Conservation (phyloP, 2,888 invertebrate genomes). For the Eulithis testata region DNA sequence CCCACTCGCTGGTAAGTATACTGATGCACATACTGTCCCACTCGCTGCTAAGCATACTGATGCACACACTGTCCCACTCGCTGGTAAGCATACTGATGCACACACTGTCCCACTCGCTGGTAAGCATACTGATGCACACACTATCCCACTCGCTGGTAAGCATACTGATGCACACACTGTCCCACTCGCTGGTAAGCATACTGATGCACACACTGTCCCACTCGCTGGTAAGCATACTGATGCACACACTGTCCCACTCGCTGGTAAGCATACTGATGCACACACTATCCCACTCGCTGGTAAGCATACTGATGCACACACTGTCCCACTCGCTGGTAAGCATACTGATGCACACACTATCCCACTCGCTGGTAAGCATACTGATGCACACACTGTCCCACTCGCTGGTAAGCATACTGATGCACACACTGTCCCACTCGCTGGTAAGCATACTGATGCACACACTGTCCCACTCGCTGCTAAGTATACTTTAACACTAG, state of each 20-base stretch:
- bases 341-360: conserved; percentile 95
- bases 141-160: conserved; percentile 95
- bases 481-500: conserved; percentile 44
- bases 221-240: conserved; percentile 95
- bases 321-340: conserved; percentile 95
- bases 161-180: conserved; percentile 95
- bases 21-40: conserved; percentile 96
- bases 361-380: conserved; percentile 94
- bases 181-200: conserved; percentile 94
- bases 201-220: conserved; percentile 96
- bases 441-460: conserved; percentile 92
- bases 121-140: conserved; percentile 92
- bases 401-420: conserved; percentile 95
- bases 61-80: conserved; percentile 95
- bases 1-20: conserved; percentile 94
- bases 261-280: conserved; percentile 92
- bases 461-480: conserved; percentile 97
- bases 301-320: conserved; percentile 92
- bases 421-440: conserved; percentile 95
- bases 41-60: conserved; percentile 95
- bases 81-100: conserved; percentile 92
- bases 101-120: conserved; percentile 97
- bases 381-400: conserved; percentile 96
- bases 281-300: conserved; percentile 97
- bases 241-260: conserved; percentile 95